These are phyloP conservation scores for Caenorhabditis sinica DNA, from an alignment of 2,888 invertebrate genomes.

Conservation along the genomic window DNA sequence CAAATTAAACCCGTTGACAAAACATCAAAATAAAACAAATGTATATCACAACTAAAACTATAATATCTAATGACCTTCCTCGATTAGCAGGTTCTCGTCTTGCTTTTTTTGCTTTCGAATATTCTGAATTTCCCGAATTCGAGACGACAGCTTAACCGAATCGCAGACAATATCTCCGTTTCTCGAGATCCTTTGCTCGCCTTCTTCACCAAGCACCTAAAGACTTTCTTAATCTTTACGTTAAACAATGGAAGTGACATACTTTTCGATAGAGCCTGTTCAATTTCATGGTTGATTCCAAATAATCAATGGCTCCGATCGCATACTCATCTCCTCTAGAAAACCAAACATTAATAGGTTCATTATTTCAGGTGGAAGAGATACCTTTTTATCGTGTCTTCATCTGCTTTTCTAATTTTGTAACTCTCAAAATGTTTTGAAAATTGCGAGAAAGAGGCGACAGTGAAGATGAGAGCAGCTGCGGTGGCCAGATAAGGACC, in stretches of 20 bases:
- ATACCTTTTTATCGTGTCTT: slow-evolving; percentile 60
- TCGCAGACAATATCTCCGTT: slow-evolving; percentile 67
- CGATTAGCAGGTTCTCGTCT: slow-evolving; percentile 1
- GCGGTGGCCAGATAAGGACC: slow-evolving; percentile 56
- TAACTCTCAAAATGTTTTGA: slow-evolving; percentile 60
- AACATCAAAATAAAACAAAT: neutral
- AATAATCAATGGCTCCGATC: slow-evolving; percentile 73
- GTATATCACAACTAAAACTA: neutral
- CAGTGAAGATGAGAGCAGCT: slow-evolving; percentile 45
- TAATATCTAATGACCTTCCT: neutral
- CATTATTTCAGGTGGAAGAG: neutral
- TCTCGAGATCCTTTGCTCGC: slow-evolving; percentile 65
- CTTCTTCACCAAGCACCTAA: slow-evolving; percentile 66
- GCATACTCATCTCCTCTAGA: slow-evolving; percentile 73
- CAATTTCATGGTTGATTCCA: slow-evolving; percentile 71
- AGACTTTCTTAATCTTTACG: neutral
- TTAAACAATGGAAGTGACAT: neutral
- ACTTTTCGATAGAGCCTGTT: slow-evolving; percentile 69
- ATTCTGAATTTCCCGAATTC: slow-evolving; percentile 41
- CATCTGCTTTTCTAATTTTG: slow-evolving; percentile 65
- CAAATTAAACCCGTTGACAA: no score
- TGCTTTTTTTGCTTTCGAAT: slow-evolving; percentile 28
- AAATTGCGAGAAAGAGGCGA: slow-evolving; percentile 65
- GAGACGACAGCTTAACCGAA: slow-evolving; percentile 37
- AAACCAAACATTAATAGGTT: neutral